Conservation (phyloP, 2,797 vertebrate genomes). For the Steatocranus sp. region DNA sequence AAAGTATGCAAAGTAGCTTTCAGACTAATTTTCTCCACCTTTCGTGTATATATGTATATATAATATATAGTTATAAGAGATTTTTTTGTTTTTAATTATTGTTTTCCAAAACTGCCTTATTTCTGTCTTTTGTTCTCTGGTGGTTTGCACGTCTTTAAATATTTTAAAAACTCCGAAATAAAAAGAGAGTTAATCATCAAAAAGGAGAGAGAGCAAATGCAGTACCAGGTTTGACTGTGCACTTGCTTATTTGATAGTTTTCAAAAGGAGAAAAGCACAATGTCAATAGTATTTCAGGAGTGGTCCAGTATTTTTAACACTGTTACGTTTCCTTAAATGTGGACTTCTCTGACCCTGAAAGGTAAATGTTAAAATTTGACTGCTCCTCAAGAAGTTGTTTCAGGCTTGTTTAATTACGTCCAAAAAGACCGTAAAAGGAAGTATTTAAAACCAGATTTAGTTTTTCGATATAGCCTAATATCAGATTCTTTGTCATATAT, state of each 20-base stretch:
- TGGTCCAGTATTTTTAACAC: neutral
- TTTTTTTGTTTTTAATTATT: neutral
- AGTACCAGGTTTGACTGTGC: fast-evolving
- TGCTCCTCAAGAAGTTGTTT: neutral
- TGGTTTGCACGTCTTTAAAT: neutral
- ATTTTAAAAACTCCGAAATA: fast-evolving
- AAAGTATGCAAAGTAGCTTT: neutral
- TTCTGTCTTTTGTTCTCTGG: neutral
- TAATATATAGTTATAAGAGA: neutral
- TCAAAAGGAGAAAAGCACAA: neutral
- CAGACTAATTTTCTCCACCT: neutral
- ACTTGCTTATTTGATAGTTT: neutral
- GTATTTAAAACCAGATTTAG: fast-evolving
- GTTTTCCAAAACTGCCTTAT: neutral
- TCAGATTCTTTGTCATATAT: neutral
- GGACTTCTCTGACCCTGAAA: neutral
- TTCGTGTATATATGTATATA: fast-evolving
- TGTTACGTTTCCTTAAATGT: fast-evolving
- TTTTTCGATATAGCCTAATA: neutral
- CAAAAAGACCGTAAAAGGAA: neutral
- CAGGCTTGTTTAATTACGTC: fast-evolving
- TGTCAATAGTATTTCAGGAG: neutral
- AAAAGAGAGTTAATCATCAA: neutral
- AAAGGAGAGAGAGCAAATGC: neutral
- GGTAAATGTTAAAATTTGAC: neutral